Evolutionary conservation across 2,113 vertebrate species (phyloP), one percentile per base, ranked within the genome.

Genomic region (Cavia aperea): DNA sequence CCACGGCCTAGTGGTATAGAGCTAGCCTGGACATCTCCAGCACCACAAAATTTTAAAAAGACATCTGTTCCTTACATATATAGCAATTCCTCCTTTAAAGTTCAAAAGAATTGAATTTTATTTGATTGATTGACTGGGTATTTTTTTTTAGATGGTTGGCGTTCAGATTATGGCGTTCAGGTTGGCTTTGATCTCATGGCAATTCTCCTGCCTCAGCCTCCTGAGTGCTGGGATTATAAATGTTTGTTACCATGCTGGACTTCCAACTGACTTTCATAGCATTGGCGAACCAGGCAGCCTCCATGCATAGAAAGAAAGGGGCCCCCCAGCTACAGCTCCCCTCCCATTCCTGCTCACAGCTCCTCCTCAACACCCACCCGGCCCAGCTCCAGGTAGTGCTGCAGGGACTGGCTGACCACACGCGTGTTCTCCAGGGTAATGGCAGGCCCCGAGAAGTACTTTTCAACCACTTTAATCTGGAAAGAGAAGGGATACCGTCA

Each of bases 401-500:
- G 99, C 95, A 99, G 96, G 11, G 99, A 99, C 73, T 99, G 99
- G 97, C 99, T 99, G 93, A 99, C 99, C 51, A 99, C 99, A 3
- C 99, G 98, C 0, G 99, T 99, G 97, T 99, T 99, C 97, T 99
- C 99, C 95, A 99, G 98, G 94, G 99, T 99, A 96, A 99, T 99
- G 88, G 99, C 98, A 93, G 99, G 99, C 86, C 99, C 99, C 95
- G 99, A 99, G 98, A 99, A 99, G 97, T 99, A 99, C 94, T 99
- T 99, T 96, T 99, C 99, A 89, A 99, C 99, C 66, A 99, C 99
- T 98, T 99, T 99, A 82, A 97, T 98, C 99, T 99, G 96, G 11
- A 97, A 96, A 31, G 4, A 96, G 77, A 95, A 93, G 19, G 11
- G 81, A 94, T 6, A 81, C 51, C 90, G 86, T 90, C 7, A 33